phyloP scores from a whole-genome alignment of 2,888 invertebrate species.

The Lathronympha strigana region DNA sequence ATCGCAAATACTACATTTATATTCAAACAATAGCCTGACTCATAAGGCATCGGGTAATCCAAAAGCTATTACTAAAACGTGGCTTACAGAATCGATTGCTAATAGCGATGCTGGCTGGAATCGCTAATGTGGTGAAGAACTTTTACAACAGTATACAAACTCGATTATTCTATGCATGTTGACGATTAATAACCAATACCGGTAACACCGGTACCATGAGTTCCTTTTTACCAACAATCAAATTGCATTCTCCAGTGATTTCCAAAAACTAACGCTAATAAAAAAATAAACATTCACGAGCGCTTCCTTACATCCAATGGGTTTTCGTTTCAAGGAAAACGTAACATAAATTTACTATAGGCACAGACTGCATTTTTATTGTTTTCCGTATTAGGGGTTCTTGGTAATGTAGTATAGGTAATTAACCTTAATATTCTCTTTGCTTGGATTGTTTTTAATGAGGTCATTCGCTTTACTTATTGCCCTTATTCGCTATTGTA shows the following conservation, averaged over 20 bases:
- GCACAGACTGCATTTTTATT: background rate
- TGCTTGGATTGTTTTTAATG: background rate
- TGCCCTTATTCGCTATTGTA: background rate
- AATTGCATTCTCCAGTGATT: background rate
- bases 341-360: conserved; percentile 10
- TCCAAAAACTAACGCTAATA: background rate
- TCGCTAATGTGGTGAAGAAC: conserved; percentile 7
- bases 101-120: conserved; percentile 18
- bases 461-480: conserved; percentile 1
- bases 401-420: conserved; percentile 3
- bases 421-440: conserved; percentile 18
- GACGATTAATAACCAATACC: background rate
- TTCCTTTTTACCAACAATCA: background rate
- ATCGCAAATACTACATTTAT: conserved; percentile 19
- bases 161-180: background rate
- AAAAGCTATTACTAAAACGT: conserved; percentile 30
- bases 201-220: background rate
- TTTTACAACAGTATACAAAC: conserved; percentile 11
- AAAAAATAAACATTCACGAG: conserved; percentile 9
- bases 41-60: conserved; percentile 20
- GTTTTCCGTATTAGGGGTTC: conserved; percentile 11
- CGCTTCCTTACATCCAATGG: background rate
- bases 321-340: conserved; percentile 28
- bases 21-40: conserved; percentile 31
- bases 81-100: conserved; percentile 22